These are phyloP conservation scores for Biston stratarius DNA, from an alignment of 2,888 invertebrate genomes.

Conservation along the genomic window DNA sequence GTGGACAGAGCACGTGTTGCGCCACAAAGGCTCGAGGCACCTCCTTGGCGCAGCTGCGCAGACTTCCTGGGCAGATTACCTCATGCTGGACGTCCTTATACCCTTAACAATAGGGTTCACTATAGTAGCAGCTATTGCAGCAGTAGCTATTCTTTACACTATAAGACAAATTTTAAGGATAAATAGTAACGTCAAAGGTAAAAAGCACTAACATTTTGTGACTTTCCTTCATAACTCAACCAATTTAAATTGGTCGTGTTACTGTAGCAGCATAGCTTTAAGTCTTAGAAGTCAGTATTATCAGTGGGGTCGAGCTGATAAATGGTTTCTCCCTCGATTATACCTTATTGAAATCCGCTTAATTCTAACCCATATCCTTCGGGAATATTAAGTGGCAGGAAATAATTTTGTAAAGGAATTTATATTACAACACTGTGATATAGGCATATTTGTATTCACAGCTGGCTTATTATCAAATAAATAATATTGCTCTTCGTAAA, in stretches of 20 bases:
- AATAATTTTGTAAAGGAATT: not conserved
- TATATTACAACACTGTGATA: not conserved
- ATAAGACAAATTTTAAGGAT: not conserved
- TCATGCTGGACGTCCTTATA: conserved; percentile 36
- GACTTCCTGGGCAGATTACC: conserved; percentile 56
- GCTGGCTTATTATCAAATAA: not conserved
- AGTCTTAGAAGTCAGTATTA: conserved; percentile 13
- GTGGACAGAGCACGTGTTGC: conserved; percentile 80
- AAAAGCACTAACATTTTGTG: no score
- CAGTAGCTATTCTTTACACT: not conserved
- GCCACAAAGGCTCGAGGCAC: conserved; percentile 71
- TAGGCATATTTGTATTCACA: no score
- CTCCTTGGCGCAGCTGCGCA: conserved; percentile 65
- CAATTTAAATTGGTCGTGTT: not conserved
- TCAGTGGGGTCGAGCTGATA: conserved; percentile 36
- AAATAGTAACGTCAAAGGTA: not conserved
- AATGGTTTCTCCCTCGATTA: conserved; percentile 46
- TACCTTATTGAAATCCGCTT: conserved; percentile 49
- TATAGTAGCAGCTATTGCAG: not conserved
- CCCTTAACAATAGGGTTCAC: conserved; percentile 6
- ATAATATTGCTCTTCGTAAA: no score
- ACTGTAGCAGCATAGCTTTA: not conserved
- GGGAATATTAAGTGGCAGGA: conserved; percentile 22
- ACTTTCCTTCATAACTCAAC: no score
- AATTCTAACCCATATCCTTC: conserved; percentile 36